Evolutionary conservation across 2,113 vertebrate genomes (phyloP).

Genomic region (Semicossyphus pulcher): DNA sequence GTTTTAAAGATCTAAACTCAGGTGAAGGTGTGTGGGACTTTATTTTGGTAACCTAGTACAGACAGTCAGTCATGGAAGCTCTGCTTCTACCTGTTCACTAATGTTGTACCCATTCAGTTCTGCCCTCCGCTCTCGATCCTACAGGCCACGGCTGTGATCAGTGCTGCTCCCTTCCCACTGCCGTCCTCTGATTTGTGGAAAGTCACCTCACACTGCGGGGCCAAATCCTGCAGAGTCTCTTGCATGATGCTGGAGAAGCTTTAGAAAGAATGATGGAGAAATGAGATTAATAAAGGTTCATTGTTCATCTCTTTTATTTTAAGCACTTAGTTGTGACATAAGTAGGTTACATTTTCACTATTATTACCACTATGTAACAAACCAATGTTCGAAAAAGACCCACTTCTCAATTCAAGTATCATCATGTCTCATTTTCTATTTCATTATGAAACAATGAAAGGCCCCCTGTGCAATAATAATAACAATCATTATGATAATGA

Average conservation of each 20-base stretch:
- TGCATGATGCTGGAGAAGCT: constrained; percentile 93
- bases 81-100: background rate
- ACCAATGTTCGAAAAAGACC: no score
- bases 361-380: no score
- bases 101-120: constrained; percentile 55
- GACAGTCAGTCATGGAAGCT: background rate
- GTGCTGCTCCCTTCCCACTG: constrained; percentile 95
- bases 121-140: constrained; percentile 79
- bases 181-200: constrained; percentile 96
- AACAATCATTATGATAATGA: no score
- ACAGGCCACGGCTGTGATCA: constrained; percentile 96
- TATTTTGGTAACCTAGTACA: background rate
- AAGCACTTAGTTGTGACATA: no score
- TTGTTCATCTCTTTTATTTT: background rate
- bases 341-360: no score
- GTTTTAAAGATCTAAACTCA: background rate
- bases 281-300: background rate
- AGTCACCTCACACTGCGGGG: constrained; percentile 91
- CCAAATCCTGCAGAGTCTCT: constrained; percentile 88
- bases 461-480: no score
- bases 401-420: no score
- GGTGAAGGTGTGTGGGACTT: background rate
- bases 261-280: background rate
- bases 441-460: no score
- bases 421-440: no score